A percentile compares a stretch with the other conserved stretches of the same genome.
Conservation (phyloP, 2,113 vertebrate species). For the Oreocharis arfaki region DNA sequence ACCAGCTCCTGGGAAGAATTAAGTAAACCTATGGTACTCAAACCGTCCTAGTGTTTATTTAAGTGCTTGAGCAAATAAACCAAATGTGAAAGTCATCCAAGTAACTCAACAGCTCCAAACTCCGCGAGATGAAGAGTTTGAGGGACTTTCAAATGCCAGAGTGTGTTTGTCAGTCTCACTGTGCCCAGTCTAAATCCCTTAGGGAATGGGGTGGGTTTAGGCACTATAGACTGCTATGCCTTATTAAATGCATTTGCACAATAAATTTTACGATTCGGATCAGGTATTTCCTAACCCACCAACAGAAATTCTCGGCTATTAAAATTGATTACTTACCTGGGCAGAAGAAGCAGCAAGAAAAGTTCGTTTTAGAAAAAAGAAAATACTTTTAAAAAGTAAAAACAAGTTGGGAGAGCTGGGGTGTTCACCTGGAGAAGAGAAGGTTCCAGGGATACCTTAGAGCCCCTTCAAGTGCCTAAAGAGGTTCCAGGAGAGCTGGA, state of each 20-base stretch:
- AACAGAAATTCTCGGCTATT: neutral
- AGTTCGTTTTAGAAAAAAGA: neutral
- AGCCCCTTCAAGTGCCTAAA: fast-evolving
- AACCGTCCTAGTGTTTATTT: neutral
- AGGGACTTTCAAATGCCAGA: neutral
- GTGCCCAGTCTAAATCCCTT: neutral
- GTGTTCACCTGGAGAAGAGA: neutral
- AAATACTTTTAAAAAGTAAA: neutral
- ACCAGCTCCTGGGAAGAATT: neutral
- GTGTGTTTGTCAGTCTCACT: neutral
- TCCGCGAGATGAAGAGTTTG: neutral
- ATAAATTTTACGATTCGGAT: neutral
- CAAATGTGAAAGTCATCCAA: neutral
- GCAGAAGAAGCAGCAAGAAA: neutral
- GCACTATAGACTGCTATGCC: neutral
- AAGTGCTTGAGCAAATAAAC: neutral
- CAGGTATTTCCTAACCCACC: neutral
- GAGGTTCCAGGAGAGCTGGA: neutral
- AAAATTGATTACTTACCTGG: neutral
- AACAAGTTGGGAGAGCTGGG: neutral
- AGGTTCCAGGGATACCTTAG: neutral
- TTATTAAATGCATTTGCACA: neutral
- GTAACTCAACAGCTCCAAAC: neutral
- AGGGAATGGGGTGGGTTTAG: neutral
- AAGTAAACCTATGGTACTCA: neutral